Base-by-base conservation (phyloP, 2,113 vertebrate genomes). In the Actenoides hombroni region DNA sequence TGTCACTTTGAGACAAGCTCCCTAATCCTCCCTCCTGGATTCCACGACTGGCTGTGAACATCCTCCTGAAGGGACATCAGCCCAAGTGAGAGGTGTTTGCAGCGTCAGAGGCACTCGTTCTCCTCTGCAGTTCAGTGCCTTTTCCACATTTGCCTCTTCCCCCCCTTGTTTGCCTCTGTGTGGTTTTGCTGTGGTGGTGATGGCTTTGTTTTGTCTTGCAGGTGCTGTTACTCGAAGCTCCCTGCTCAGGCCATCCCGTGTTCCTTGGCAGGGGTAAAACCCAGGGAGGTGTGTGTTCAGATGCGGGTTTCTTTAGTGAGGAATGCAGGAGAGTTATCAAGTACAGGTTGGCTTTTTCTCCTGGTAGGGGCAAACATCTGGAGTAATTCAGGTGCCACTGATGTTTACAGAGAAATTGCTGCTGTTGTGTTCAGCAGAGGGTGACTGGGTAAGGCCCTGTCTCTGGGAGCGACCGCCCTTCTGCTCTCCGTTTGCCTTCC, bases 231-330 rank as follows among this genome's bases (percentile, higher is more conserved):
- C 90, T 98, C 98, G 40, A 98, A 98, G 88, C 98, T 99, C 71
- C 99, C 99, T 17, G 99, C 99, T 79, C 99, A 99, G 97, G 99
- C 99, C 25, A 98, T 99, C 49, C 99, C 98, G 0, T 98, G 99
- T 75, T 98, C 98, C 54, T 98, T 99, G 60, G 97, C 98, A 6
- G 98, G 98, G 97, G 98, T 99, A 74, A 98, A 98, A 96, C 98
- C 99, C 0, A 29, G 98, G 97, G 89, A 98, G 98, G 98, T 98
- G 88, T 12, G 54, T 96, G 64, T 84, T 53, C 42, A 42, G 40
- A 42, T 42, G 42, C 42, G 15, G 42, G 42, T 42, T 42, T 42
- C 14, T 42, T 42, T 42, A 42, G 5, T 42, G 42, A 42, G 3
- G 42, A 42, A 42, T 42, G 15, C 15, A 42, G 42, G 42, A 44